A percentile compares a stretch with the other conserved stretches of the same genome.
These are phyloP conservation scores for Drosophila watanabei DNA, from an alignment of 1,140 invertebrate species.

Conservation along the genomic window DNA sequence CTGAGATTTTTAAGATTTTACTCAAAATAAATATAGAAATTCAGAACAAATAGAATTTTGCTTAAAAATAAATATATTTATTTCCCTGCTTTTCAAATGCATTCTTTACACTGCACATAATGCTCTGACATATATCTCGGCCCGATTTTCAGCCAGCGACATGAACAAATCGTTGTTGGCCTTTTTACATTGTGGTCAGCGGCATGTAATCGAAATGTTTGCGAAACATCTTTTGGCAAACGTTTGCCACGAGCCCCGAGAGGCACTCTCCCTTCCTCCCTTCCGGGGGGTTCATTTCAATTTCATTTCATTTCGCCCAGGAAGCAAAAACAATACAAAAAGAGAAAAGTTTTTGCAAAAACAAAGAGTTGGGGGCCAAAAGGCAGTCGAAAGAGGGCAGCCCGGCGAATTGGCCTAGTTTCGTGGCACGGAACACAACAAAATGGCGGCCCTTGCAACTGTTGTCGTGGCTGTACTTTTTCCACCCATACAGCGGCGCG, in stretches of 20 bases:
- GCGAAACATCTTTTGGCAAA: slow-evolving; percentile 69
- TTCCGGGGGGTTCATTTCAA: slow-evolving; percentile 22
- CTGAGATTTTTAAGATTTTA: not conserved
- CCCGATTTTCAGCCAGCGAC: slow-evolving; percentile 7
- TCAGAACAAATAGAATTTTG: no score
- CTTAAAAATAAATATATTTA: not conserved
- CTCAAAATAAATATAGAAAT: not conserved
- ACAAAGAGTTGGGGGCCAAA: slow-evolving; percentile 14
- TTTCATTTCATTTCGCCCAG: slow-evolving; percentile 69
- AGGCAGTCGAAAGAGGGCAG: slow-evolving; percentile 39
- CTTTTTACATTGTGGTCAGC: slow-evolving; percentile 46
- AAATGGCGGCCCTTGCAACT: slow-evolving; percentile 80
- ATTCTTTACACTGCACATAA: not conserved
- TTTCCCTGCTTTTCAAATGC: not conserved
- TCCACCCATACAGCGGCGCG: slow-evolving; percentile 38
- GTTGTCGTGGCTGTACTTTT: slow-evolving; percentile 84
- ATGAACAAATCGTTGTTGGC: slow-evolving; percentile 20
- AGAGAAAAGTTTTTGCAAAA: slow-evolving; percentile 39
- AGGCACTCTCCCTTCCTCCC: slow-evolving; percentile 19
- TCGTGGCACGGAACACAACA: slow-evolving; percentile 62
- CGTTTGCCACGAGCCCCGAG: slow-evolving; percentile 67
- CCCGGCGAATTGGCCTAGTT: slow-evolving; percentile 81
- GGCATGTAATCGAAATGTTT: slow-evolving; percentile 59
- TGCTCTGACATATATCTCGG: slow-evolving; percentile 2
- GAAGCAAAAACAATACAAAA: slow-evolving; percentile 11